Conservation (phyloP, 2,797 vertebrate species). For the Sebastes minor region DNA sequence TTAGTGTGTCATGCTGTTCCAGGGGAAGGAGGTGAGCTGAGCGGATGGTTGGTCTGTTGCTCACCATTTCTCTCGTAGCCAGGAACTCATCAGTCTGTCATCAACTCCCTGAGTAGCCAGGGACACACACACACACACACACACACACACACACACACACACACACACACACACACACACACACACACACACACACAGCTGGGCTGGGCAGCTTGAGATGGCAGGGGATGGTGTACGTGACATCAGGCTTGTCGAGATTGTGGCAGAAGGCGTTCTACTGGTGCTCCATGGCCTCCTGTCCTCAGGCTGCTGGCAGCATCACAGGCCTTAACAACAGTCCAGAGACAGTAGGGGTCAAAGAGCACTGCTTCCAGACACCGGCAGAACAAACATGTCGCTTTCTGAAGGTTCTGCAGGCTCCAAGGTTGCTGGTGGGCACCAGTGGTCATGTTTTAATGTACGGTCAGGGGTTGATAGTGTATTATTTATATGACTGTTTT, state of each 20-base stretch:
- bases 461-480: too few relatives aligned
- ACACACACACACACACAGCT: constrained; percentile 26
- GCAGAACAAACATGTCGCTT: not conserved
- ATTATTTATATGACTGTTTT: too few relatives aligned
- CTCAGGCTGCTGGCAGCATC: too few relatives aligned
- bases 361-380: not conserved
- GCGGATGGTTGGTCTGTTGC: constrained; percentile 74
- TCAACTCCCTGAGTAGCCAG: constrained; percentile 51
- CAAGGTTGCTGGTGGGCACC: too few relatives aligned
- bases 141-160: constrained; percentile 23
- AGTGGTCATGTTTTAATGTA: too few relatives aligned
- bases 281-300: not conserved
- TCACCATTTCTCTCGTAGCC: constrained; percentile 68
- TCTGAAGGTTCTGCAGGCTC: not conserved
- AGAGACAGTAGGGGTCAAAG: too few relatives aligned
- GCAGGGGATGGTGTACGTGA: constrained; percentile 55
- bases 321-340: too few relatives aligned
- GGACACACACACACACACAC: constrained; percentile 23
- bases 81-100: constrained; percentile 79
- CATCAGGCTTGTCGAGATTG: constrained; percentile 17
- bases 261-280: not conserved
- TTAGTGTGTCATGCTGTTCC: constrained; percentile 52
- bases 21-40: constrained; percentile 64
- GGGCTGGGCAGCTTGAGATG: constrained; percentile 13
- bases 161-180: constrained; percentile 18